These are phyloP conservation scores for Tokudaia tokunoshimensis DNA, from an alignment of 2,797 vertebrate species.

Conservation along the genomic window DNA sequence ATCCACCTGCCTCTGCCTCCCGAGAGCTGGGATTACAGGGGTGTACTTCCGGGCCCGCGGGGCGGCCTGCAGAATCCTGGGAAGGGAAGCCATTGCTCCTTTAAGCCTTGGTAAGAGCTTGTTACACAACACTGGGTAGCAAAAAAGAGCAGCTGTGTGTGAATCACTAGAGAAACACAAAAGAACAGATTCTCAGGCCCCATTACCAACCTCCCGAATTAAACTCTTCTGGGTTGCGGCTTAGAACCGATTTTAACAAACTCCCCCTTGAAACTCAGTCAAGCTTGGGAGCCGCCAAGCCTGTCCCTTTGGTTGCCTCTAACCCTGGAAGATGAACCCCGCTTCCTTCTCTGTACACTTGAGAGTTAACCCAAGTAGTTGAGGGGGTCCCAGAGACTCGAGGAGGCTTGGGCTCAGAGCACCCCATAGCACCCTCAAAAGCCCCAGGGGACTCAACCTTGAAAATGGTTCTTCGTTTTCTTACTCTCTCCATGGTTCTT, in stretches of 20 bases:
- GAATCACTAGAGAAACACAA: neutral
- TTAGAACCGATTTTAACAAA: constrained; percentile 43
- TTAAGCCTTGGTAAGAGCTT: constrained; percentile 13
- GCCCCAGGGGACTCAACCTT: neutral
- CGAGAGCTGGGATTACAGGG: neutral
- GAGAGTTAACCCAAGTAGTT: constrained; percentile 15
- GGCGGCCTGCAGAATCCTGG: neutral
- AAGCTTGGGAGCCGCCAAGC: neutral
- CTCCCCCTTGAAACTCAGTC: neutral
- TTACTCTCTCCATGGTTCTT: constrained; percentile 40
- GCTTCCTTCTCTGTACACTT: constrained; percentile 4
- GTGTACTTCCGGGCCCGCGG: neutral
- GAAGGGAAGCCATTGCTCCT: neutral
- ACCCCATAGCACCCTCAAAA: neutral
- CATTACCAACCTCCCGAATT: neutral
- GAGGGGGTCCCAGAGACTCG: neutral
- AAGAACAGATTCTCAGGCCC: neutral
- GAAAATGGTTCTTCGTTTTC: constrained; percentile 36
- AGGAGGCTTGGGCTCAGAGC: neutral
- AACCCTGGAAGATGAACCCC: neutral
- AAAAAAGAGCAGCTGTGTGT: neutral
- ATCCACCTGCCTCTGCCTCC: neutral
- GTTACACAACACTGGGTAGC: neutral
- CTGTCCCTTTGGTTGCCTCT: neutral
- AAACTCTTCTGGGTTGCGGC: neutral